Evolutionary conservation across 1,140 invertebrate species (phyloP), one percentile per base, ranked within the genome.

Genomic region (Lucilia sericata): DNA sequence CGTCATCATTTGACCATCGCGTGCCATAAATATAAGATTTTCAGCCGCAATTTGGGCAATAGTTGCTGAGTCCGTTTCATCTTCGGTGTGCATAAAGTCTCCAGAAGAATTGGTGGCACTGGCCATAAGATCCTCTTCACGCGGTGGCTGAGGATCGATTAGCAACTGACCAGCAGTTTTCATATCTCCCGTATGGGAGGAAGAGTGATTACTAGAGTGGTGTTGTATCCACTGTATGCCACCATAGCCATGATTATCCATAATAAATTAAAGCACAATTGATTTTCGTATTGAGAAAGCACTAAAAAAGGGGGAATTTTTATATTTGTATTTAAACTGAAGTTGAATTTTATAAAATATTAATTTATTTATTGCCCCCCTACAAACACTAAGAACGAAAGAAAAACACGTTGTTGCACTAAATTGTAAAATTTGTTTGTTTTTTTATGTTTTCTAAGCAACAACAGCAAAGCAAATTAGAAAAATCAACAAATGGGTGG

Each of bases 41-140:
- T 94, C 93, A 25, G 93, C 94, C 60, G 93, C 93, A 88, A 94
- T 94, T 90, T 93, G 92, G 87, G 94, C 93, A 13, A 91, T 86
- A 84, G 89, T 88, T 51, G 85, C 87, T 17, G 86, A 83, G 74
- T 76, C 86, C 10, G 84, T 17, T n/a, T 86, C 83, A 70, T 84
- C 86, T n/a, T 81, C 84, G 7, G 78, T 55, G 25, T 74, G 49
- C 19, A 84, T 55, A 34, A 82, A 82, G 5, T 36, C 25, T 5
- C 47, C 81, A 0, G 76, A 25, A 2, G 82, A 12, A 12, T 25
- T 81, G 12, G 81, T 81, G 12, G 81, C 84, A 76, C 60, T 85
- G 78, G 87, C 87, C 84, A 89, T 60, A 17, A 89, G 78, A 34
- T 88, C 88, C n/a, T 85, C 82, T 49, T 88, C 88, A 10, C 86